phyloP scores from a whole-genome alignment of 2,797 vertebrate genomes.

The Oryzias sinensis region DNA sequence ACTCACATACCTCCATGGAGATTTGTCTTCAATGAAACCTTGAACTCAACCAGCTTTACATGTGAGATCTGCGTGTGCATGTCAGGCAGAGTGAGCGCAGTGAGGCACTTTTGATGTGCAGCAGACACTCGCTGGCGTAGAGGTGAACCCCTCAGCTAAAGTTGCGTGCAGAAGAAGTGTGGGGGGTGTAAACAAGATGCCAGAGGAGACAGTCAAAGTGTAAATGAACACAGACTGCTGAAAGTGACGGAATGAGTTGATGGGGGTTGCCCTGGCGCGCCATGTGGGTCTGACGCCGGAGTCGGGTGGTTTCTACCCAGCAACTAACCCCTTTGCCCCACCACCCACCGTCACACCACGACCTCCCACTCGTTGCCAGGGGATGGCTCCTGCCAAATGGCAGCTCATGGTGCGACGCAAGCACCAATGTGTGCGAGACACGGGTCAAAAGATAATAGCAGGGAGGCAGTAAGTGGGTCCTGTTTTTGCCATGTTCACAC shows the following conservation, averaged over 20 bases:
- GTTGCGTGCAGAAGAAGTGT: slow-evolving; percentile 2
- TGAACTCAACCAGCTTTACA: slow-evolving; percentile 32
- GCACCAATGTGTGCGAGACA: slow-evolving; percentile 34
- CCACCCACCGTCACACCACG: slow-evolving; percentile 32
- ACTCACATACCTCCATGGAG: slow-evolving; percentile 22
- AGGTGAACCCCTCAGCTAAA: slow-evolving; percentile 43
- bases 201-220: slow-evolving; percentile 26
- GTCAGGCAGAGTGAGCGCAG: slow-evolving; percentile 35
- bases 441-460: slow-evolving; percentile 18
- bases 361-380: slow-evolving; percentile 46
- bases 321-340: slow-evolving; percentile 51
- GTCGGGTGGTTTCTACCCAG: slow-evolving; percentile 67
- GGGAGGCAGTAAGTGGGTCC: slow-evolving; percentile 28
- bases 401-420: slow-evolving; percentile 51
- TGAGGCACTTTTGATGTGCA: slow-evolving; percentile 31
- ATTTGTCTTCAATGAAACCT: slow-evolving; percentile 40
- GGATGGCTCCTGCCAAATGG: slow-evolving; percentile 58
- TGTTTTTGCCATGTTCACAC: slow-evolving; percentile 74
- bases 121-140: slow-evolving; percentile 20
- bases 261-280: slow-evolving; percentile 44
- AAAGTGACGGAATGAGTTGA: slow-evolving; percentile 10
- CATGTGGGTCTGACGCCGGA: slow-evolving; percentile 52
- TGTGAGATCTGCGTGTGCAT: slow-evolving; percentile 25
- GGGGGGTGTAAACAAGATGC: neutral
- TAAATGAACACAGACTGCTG: slow-evolving; percentile 39